Base-by-base conservation (phyloP, 1,140 invertebrate genomes). In the Lucilia cuprina region DNA sequence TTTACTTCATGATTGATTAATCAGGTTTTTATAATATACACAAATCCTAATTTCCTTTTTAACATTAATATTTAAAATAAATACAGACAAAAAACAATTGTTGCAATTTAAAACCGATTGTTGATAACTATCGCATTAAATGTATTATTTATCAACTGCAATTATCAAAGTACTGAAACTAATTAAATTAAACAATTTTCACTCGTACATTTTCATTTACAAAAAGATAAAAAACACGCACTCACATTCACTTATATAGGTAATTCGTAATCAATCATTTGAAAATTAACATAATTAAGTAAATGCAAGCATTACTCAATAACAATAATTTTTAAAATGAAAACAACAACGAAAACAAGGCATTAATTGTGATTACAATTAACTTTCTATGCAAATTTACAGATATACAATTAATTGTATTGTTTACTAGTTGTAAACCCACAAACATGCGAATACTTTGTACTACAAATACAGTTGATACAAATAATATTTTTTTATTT, bases 251-350 rank as follows among this genome's bases (percentile, higher is more conserved):
- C 50, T n/a, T 4, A 60, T 14, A n/a, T n/a, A 70, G n/a, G 50
- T 17, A 55, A 55, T 70, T 70, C 21, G 19, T 21, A 70, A 70
- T 70, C 65, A 70, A 70, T 70, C 65, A 70, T 70, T 21, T 70
- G 65, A 25, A 70, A 70, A 70, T 70, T 70, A 70, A 21, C 19
- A 70, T 70, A 70, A 70, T 70, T 70, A 70, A 70, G n/a, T 41
- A 41, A 41, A 41, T 41, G 10, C 41, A 10, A 41, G 41, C 25
- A 70, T 21, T 70, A 70, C 21, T 25, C 19, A 70, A 70, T 70
- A 12, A 25, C 17, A 55, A 55, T 55, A 70, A 70, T 70, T 19
- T n/a, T 19, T 21, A 70, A 70, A 70, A 21, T 70, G 12, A 55
- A 55, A 13, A 55, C 41, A 55, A 55, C 50, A 55, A 49, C 9